A percentile compares a stretch with the other conserved stretches of the same genome.
Evolutionary conservation across 2,113 vertebrate species (phyloP).

Genomic region (Neopipo cinnamomea): DNA sequence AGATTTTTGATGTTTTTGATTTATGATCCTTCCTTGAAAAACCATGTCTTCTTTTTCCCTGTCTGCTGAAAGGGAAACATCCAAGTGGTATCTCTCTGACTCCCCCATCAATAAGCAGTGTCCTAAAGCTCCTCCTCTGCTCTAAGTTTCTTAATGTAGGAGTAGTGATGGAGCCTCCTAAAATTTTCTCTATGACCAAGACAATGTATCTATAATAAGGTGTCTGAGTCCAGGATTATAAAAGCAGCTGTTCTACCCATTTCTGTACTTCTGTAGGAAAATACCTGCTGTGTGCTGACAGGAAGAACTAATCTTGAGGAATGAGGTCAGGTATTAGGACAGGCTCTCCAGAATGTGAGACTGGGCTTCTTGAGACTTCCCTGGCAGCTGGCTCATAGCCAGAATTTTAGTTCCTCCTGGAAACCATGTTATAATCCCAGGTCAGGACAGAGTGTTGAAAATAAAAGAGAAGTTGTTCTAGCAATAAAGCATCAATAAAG

Average conservation of each 20-base stretch:
- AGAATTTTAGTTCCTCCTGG: not conserved
- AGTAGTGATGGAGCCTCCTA: not conserved
- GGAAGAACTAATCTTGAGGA: not conserved
- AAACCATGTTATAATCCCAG: not conserved
- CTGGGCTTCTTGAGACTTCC: not conserved
- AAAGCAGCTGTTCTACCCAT: not conserved
- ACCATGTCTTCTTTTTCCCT: accelerated
- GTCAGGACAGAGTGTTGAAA: not conserved
- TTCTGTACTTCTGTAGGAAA: not conserved
- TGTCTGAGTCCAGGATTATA: not conserved
- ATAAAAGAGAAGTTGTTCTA: not conserved
- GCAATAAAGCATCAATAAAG: not conserved
- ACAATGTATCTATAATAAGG: not conserved
- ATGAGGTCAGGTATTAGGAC: not conserved
- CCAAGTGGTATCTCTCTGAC: not conserved
- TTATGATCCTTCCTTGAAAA: not conserved
- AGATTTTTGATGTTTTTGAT: not conserved
- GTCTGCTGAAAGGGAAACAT: not conserved
- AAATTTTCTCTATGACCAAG: not conserved
- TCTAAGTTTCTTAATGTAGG: not conserved
- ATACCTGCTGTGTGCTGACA: not conserved
- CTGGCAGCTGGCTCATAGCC: not conserved
- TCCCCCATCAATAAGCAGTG: not conserved
- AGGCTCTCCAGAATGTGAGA: not conserved
- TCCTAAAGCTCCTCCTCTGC: not conserved